Conservation (phyloP, 2,113 vertebrate genomes). For the Sclerurus mexicanus region DNA sequence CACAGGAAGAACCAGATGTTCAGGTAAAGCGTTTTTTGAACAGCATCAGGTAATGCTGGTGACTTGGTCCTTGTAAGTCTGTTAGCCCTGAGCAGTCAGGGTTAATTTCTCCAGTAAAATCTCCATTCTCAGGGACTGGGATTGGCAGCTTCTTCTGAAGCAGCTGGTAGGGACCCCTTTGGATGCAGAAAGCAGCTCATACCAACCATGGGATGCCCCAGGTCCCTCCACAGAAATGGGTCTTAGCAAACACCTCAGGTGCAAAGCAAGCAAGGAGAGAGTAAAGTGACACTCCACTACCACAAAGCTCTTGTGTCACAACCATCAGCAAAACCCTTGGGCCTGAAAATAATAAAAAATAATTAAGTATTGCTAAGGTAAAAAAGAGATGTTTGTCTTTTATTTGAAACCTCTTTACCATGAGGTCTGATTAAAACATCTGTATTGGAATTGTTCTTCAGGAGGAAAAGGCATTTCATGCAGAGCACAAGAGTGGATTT, state of each 20-base stretch:
- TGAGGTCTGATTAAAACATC: background rate
- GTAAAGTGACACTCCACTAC: rapidly evolving
- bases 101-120: background rate
- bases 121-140: background rate
- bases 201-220: background rate
- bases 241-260: background rate
- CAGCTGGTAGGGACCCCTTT: background rate
- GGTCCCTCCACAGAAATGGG: background rate
- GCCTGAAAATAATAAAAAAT: background rate
- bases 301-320: background rate
- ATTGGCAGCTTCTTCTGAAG: background rate
- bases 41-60: background rate
- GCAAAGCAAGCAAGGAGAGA: background rate
- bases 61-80: background rate
- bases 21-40: background rate
- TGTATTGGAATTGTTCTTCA: background rate
- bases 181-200: background rate
- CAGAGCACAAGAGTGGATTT: background rate
- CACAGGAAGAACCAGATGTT: background rate
- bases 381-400: background rate
- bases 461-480: background rate
- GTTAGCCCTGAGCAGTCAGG: background rate
- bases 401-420: background rate
- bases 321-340: background rate
- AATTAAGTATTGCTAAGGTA: background rate